Evolutionary conservation across 2,888 invertebrate genomes (phyloP), one percentile per base, ranked within the genome.

Genomic region (Lamellibrachia satsuma): DNA sequence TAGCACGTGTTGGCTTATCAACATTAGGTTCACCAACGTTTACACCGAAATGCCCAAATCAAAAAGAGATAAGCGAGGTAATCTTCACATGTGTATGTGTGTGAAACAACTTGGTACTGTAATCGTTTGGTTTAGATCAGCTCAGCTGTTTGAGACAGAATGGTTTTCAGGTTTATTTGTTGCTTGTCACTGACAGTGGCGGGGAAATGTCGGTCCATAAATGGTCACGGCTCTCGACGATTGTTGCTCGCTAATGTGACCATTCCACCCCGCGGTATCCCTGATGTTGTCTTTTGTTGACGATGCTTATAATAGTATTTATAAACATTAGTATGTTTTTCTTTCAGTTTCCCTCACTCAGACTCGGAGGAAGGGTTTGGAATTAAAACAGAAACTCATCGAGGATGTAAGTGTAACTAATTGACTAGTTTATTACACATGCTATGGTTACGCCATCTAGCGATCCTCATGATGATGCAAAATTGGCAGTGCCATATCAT

Each of bases 291-390:
- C 9, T 55, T 7, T 9, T 55, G 55, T 55, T 55, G 55, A 55
- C 55, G 55, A 75, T 75, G n/a, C 75, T 92, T 15, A 15, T 52
- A 27, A 27, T 22, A 90, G 92, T 52, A 91, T 91, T 93, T 52
- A 52, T 7, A 7, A 27, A 39, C 11, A 91, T n/a, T 93, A 90
- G n/a, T 52, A n/a, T 90, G 8, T 60, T 94, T 94, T 94, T 94
- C 93, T 97, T 97, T 94, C 97, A 99, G 99, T 99, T 96, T 99
- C 99, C 0, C 97, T 99, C 92, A 99, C 99, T 2, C 98, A 99
- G 97, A 99, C 99, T 3, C 98, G 97, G 94, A 99, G 99, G 97
- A 99, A 99, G 96, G 99, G 99, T 1, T 97, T 98, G 93, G 97
- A 97, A 93, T 97, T 98, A 93, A 99, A 99, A 96, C 98, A 99